Evolutionary conservation across 2,888 invertebrate genomes (phyloP).

Genomic region (Perithous albicinctus): DNA sequence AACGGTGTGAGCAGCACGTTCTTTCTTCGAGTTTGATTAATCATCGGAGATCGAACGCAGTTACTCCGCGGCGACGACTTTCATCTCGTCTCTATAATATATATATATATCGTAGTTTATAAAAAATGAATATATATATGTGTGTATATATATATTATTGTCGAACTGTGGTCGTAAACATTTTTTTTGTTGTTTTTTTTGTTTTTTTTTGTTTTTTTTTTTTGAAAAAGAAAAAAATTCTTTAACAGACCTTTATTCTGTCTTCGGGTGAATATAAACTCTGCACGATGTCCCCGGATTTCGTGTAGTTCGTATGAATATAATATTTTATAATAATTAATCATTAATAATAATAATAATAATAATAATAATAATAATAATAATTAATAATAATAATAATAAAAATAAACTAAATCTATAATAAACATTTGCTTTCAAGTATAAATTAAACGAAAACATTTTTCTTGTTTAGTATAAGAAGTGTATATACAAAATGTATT

Average conservation of each 20-base stretch:
- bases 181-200: constrained; percentile 3
- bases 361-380: constrained; percentile 68
- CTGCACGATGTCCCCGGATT: constrained; percentile 50
- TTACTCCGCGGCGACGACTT: constrained; percentile 33
- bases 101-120: constrained; percentile 45
- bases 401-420: constrained; percentile 80
- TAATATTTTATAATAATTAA: constrained; percentile 42
- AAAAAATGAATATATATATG: constrained; percentile 48
- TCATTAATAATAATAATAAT: constrained; percentile 55
- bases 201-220: constrained; percentile 38
- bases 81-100: constrained; percentile 41
- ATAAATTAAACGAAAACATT: constrained; percentile 81
- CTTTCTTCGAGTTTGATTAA: constrained; percentile 35
- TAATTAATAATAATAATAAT: constrained; percentile 73
- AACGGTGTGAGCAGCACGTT: constrained; percentile 37
- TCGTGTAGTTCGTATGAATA: constrained; percentile 52
- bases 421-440: constrained; percentile 79
- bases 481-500: constrained; percentile 80
- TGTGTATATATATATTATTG: constrained; percentile 55
- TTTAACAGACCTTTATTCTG: constrained; percentile 40
- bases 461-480: constrained; percentile 67
- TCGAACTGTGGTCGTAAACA: constrained; percentile 53
- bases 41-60: constrained; percentile 51
- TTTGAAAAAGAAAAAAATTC: constrained; percentile 27
- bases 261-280: constrained; percentile 49